Base-by-base conservation (phyloP, 2,888 invertebrate species). In the Geotrupes spiniger region DNA sequence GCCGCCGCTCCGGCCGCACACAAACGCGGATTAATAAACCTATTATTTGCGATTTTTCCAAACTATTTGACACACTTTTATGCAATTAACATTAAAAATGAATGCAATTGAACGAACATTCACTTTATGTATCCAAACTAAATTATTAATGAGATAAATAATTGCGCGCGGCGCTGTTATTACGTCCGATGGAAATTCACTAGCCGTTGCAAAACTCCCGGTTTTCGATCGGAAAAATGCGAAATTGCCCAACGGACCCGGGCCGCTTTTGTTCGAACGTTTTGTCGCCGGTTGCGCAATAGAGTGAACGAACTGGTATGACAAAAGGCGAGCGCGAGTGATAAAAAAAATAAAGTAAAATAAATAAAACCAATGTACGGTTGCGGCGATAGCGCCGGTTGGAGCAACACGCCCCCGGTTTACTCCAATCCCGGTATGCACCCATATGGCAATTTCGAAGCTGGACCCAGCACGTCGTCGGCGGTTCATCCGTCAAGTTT, bases 381-480 rank as follows among this genome's bases (percentile, higher is more conserved):
- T n/a, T 21, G 49, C 36, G 36, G 42, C 11, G 52, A 52, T 17
- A 12, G 26, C 9, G 28, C 37, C n/a, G 46, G 36, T 36, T 51
- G 51, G 51, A 51, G 48, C 11, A 48, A 48, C 17, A 38, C 51
- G 3, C 44, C 51, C 4, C 47, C 51, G 12, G 45, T 51, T 28
- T 47, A 48, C 21, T 41, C 48, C 14, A 41, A 36, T n/a, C 42
- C 49, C 14, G 36, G 33, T 17, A 46, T 46, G 26, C 45, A 47
- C 36, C 57, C 63, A 27, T 67, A 65, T 52, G 42, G 63, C 3
- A 56, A 54, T 41, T 66, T 67, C 51, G 67, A 68, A 37, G 59
- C 64, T 3, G 63, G 65, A 36, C 61, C 66, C 3, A 62, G 63
- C 41, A 64, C 65, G 4, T 57, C 57, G 10, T 52, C 57, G 11